Conservation (phyloP, 2,888 invertebrate species). For the Morpho helenor region DNA sequence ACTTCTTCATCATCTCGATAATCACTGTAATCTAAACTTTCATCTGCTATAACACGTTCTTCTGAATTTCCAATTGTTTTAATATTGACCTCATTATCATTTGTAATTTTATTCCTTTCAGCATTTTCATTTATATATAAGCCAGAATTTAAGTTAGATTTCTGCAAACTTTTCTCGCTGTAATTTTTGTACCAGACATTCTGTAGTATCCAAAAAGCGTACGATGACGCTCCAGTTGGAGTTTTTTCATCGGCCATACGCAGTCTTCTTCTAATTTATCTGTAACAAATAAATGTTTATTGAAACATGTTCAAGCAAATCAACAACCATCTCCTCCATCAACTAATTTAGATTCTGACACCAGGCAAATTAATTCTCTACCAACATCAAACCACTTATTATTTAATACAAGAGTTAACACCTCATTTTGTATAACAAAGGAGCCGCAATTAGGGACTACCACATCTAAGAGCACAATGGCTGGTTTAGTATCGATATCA, state of each 20-base stretch:
- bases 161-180: slow-evolving; percentile 14
- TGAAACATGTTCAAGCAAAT: slow-evolving; percentile 24
- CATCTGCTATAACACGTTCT: slow-evolving; percentile 55
- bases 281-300: slow-evolving; percentile 55
- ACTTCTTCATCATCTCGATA: slow-evolving; percentile 52
- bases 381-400: slow-evolving; percentile 64
- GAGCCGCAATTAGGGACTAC: slow-evolving; percentile 71
- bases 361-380: slow-evolving; percentile 44
- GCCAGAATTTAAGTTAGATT: slow-evolving; percentile 18
- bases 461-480: slow-evolving; percentile 65
- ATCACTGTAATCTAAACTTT: slow-evolving; percentile 39
- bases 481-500: slow-evolving; percentile 68
- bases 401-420: slow-evolving; percentile 76
- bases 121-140: slow-evolving; percentile 25
- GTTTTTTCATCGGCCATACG: slow-evolving; percentile 70
- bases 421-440: slow-evolving; percentile 77
- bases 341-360: slow-evolving; percentile 49
- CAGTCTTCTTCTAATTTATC: slow-evolving; percentile 62
- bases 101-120: slow-evolving; percentile 38
- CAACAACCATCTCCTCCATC: slow-evolving; percentile 22
- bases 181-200: slow-evolving; percentile 44
- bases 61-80: slow-evolving; percentile 23
- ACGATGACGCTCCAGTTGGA: slow-evolving; percentile 67
- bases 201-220: slow-evolving; percentile 63
- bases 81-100: slow-evolving; percentile 24